These are phyloP conservation scores for Morone chrysops DNA, from an alignment of 2,113 vertebrate genomes.

Conservation along the genomic window DNA sequence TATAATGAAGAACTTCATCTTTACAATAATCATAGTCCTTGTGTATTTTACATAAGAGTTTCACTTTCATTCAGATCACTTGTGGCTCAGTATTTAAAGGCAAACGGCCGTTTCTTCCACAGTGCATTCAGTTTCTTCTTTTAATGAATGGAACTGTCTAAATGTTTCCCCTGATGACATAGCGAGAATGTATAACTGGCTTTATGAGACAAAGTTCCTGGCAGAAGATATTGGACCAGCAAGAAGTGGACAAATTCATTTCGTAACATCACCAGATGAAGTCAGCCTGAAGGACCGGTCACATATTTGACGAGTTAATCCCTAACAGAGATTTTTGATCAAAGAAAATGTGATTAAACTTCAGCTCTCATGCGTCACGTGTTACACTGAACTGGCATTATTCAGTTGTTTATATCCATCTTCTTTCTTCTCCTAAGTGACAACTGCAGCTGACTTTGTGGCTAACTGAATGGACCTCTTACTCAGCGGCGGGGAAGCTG, in stretches of 20 bases:
- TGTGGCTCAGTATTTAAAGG: slow-evolving; percentile 38
- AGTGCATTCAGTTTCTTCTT: slow-evolving; percentile 24
- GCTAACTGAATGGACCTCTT: slow-evolving; percentile 32
- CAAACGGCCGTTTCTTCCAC: slow-evolving; percentile 35
- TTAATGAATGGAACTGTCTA: slow-evolving; percentile 46
- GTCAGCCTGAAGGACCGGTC: slow-evolving; percentile 31
- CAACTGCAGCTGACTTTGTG: slow-evolving; percentile 49
- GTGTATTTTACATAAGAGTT: slow-evolving; percentile 10
- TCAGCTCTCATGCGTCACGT: slow-evolving; percentile 36
- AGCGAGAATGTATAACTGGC: slow-evolving; percentile 58
- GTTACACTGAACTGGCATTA: slow-evolving; percentile 10
- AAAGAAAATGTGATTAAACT: slow-evolving; percentile 54
- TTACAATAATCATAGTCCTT: not conserved
- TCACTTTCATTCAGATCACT: slow-evolving; percentile 24
- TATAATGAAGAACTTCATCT: slow-evolving; percentile 6
- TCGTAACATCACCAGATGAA: slow-evolving; percentile 40
- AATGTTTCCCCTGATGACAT: slow-evolving; percentile 58
- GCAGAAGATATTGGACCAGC: slow-evolving; percentile 36
- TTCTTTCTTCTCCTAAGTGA: slow-evolving; percentile 25
- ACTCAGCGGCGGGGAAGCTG: slow-evolving; percentile 27
- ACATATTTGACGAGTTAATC: slow-evolving; percentile 57
- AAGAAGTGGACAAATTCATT: slow-evolving; percentile 49
- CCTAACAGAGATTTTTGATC: slow-evolving; percentile 58
- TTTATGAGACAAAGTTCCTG: slow-evolving; percentile 64
- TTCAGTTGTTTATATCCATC: slow-evolving; percentile 16